These are phyloP conservation scores for Eucriotettix oculatus DNA, from an alignment of 2,888 invertebrate genomes.

Conservation along the genomic window DNA sequence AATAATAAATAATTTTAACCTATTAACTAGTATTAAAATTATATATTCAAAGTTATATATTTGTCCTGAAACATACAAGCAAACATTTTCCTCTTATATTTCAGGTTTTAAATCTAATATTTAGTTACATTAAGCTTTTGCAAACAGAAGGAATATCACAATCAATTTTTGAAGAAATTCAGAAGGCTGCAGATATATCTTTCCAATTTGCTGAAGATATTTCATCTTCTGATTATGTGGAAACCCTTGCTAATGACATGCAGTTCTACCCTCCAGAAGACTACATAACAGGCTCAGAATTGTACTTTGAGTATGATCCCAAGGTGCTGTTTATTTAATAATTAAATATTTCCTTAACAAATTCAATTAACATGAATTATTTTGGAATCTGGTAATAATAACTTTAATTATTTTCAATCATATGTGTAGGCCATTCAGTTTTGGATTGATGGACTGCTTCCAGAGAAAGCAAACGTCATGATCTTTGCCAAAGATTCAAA, in stretches of 20 bases:
- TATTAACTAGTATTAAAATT: too few relatives aligned
- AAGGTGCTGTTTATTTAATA: constrained; percentile 17
- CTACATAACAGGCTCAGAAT: constrained; percentile 22
- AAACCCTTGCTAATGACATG: constrained; percentile 58
- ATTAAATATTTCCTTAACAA: neutral
- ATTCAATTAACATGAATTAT: neutral
- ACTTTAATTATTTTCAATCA: neutral
- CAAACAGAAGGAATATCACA: constrained; percentile 46
- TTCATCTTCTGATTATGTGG: constrained; percentile 59
- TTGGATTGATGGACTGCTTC: constrained; percentile 40
- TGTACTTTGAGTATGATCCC: constrained; percentile 24
- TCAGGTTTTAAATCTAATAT: constrained; percentile 58
- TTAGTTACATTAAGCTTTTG: constrained; percentile 63
- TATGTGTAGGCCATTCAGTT: constrained; percentile 36
- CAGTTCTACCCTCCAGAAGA: constrained; percentile 50
- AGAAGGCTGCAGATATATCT: constrained; percentile 56
- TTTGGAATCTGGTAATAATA: neutral
- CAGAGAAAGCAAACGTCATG: constrained; percentile 53
- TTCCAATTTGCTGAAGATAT: constrained; percentile 49
- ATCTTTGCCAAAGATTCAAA: constrained; percentile 38
- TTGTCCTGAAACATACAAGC: neutral
- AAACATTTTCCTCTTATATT: neutral
- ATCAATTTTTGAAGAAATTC: constrained; percentile 52
- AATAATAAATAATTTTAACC: too few relatives aligned
- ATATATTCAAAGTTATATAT: too few relatives aligned